Evolutionary conservation across 2,797 vertebrate species (phyloP).

Genomic region (Megaceryle alcyon): DNA sequence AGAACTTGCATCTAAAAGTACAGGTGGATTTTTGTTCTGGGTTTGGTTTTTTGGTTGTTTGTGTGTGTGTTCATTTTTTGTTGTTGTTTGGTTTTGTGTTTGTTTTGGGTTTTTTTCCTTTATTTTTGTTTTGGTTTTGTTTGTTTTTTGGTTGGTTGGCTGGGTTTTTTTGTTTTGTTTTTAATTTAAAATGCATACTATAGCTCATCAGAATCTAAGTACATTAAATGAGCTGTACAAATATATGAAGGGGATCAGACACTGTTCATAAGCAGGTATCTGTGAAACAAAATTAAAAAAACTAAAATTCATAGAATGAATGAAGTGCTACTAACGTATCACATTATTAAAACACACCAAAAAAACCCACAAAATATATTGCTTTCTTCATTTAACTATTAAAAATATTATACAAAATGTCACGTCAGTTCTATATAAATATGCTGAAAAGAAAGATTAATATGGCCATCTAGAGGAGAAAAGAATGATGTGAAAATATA

Average conservation of each 20-base stretch:
- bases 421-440: neutral
- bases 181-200: neutral
- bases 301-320: neutral
- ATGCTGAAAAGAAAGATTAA: constrained; percentile 71
- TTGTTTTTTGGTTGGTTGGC: too few relatives aligned
- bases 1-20: neutral
- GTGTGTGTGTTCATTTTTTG: too few relatives aligned
- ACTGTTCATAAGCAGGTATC: neutral
- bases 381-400: constrained; percentile 12
- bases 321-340: neutral
- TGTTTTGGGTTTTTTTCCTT: too few relatives aligned
- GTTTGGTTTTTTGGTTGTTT: too few relatives aligned
- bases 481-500: constrained; percentile 58
- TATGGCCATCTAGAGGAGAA: constrained; percentile 82
- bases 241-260: neutral
- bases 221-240: neutral
- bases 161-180: neutral
- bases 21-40: too few relatives aligned
- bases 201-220: neutral
- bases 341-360: neutral
- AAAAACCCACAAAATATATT: neutral
- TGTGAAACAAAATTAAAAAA: neutral
- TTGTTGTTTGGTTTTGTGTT: too few relatives aligned
- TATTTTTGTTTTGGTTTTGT: too few relatives aligned
- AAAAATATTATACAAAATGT: neutral